phyloP scores from a whole-genome alignment of 2,113 vertebrate species.

The Dermatemys mawii region DNA sequence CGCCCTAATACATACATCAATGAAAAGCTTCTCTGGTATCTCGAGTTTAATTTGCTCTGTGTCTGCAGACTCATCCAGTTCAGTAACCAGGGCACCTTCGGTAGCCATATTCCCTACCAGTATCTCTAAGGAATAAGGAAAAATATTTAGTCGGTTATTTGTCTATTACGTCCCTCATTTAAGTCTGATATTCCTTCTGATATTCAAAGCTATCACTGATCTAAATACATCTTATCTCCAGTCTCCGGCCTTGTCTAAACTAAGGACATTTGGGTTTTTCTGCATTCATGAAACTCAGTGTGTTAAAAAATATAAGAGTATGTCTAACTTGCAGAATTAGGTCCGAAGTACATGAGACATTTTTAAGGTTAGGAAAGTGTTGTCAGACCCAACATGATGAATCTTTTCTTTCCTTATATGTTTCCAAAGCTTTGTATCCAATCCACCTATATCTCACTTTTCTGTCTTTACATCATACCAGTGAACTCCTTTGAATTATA shows the following conservation, averaged over 20 bases:
- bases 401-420: background rate
- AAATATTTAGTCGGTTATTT: background rate
- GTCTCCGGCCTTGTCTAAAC: background rate
- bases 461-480: background rate
- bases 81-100: constrained; percentile 43
- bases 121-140: constrained; percentile 40
- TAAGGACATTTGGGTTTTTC: background rate
- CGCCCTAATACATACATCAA: constrained; percentile 63
- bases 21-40: constrained; percentile 51
- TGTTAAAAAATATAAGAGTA: background rate
- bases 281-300: background rate
- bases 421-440: background rate
- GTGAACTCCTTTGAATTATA: background rate
- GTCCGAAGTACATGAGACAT: background rate
- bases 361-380: background rate
- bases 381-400: background rate
- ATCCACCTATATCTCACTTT: background rate
- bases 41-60: constrained; percentile 58
- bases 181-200: too few relatives aligned
- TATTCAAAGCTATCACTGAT: background rate
- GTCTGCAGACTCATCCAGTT: constrained; percentile 59
- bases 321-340: background rate
- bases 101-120: background rate
- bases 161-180: background rate
- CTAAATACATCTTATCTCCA: background rate